Evolutionary conservation across 2,797 vertebrate genomes (phyloP).

Genomic region (Pachyuromys duprasi): DNA sequence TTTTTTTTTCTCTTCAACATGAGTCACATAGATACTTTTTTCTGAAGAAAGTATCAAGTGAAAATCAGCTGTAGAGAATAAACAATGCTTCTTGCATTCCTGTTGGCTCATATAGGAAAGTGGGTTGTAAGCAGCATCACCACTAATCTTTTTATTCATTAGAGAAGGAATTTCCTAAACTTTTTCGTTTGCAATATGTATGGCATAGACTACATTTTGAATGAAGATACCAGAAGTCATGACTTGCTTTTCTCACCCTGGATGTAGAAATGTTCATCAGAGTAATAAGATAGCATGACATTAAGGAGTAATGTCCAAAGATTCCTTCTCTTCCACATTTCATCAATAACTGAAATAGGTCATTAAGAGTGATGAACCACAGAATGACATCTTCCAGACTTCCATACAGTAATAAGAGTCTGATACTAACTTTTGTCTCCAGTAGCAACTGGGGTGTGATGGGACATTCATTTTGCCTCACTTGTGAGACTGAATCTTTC

Average conservation of each 20-base stretch:
- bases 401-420: background rate
- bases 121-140: background rate
- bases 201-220: background rate
- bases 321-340: background rate
- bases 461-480: background rate
- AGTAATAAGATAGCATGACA: background rate
- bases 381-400: background rate
- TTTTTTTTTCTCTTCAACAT: constrained; percentile 77
- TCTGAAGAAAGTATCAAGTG: constrained; percentile 53
- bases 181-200: constrained; percentile 36
- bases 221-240: constrained; percentile 3
- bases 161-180: constrained; percentile 4
- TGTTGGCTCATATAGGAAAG: constrained; percentile 25
- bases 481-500: background rate
- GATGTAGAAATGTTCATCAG: background rate
- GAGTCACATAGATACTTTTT: constrained; percentile 72
- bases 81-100: background rate
- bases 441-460: background rate
- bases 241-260: constrained; percentile 10
- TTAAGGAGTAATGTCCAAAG: constrained; percentile 36
- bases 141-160: background rate
- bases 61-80: constrained; percentile 44
- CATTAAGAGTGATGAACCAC: background rate
- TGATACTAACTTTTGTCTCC: background rate
- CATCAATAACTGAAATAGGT: constrained; percentile 5